Conservation (phyloP, 2,113 vertebrate species). For the Sinocyclocheilus grahami region DNA sequence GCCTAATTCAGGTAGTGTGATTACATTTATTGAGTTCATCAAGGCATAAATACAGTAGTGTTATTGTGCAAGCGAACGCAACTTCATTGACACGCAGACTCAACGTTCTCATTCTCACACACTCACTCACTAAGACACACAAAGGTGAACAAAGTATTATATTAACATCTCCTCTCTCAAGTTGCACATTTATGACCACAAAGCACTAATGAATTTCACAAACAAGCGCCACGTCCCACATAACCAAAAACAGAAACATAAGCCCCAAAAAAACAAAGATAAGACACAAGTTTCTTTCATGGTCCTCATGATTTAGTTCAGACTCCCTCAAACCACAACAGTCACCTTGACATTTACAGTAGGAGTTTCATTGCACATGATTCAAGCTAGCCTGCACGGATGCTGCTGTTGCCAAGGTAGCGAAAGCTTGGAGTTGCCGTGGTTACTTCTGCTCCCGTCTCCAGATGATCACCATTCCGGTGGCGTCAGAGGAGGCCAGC, state of each 20-base stretch:
- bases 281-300: constrained; percentile 10
- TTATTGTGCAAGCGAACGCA: constrained; percentile 41
- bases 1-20: constrained; percentile 5
- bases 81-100: constrained; percentile 16
- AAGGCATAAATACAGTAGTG: constrained; percentile 54
- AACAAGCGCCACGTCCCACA: constrained; percentile 35
- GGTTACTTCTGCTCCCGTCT: constrained; percentile 88
- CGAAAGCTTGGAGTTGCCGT: constrained; percentile 49
- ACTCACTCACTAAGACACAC: constrained; percentile 23
- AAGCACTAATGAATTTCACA: constrained; percentile 25
- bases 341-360: constrained; percentile 33
- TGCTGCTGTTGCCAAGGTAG: constrained; percentile 38
- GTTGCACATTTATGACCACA: constrained; percentile 40
- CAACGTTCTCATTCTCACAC: neutral
- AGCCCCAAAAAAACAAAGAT: constrained; percentile 31
- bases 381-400: constrained; percentile 10
- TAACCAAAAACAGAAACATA: constrained; percentile 26
- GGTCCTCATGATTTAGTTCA: constrained; percentile 6
- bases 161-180: constrained; percentile 27
- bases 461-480: constrained; percentile 95
- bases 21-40: constrained; percentile 42
- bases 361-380: constrained; percentile 46
- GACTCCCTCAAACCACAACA: neutral
- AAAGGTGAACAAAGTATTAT: constrained; percentile 35
- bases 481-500: constrained; percentile 89